Evolutionary conservation across 2,113 vertebrate genomes (phyloP), one percentile per base, ranked within the genome.

Genomic region (Ceuthmochares aereus): DNA sequence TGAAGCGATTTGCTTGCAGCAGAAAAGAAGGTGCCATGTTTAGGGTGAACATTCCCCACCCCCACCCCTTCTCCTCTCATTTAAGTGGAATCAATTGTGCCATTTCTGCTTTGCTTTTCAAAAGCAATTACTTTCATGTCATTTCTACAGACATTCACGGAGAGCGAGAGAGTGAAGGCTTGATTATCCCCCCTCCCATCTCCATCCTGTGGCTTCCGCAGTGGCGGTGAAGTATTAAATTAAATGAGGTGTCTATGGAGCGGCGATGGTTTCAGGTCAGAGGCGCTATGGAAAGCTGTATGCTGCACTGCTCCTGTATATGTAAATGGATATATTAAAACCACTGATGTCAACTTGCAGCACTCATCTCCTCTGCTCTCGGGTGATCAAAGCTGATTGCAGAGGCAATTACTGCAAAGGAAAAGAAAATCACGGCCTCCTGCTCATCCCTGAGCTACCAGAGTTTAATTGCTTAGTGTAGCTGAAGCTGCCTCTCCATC

Each of bases 121-220:
- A 99, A 99, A 98, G 98, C 98, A 98, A 99, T 99, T 98, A 99
- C 98, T 98, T 98, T 98, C 96, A 97, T 98, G 98, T 98, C 98
- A 99, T 99, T 98, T 99, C 98, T 98, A 97, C 97, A 99, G 98
- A 99, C 98, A 98, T 98, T 98, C 98, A 98, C 94, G 91, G 98
- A 98, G 97, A 97, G 97, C 93, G 62, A 89, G 97, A 94, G 96
- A 96, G 95, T 83, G 90, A 97, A 97, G 97, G 98, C 98, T 98
- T 99, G 99, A 99, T 99, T 99, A 98, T 96, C 95, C 95, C 98
- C 98, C 98, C 98, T 92, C 98, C 98, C 98, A 98, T 97, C 98
- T 97, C 96, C 90, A 55, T 96, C 98, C 97, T 97, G 95, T n/a
- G 95, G 98, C 98, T 98, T 98, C 98, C 84, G 93, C 98, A 97